A percentile compares a stretch with the other conserved stretches of the same genome.
phyloP scores from a whole-genome alignment of 2,797 vertebrate genomes.

The Spheniscus humboldti region DNA sequence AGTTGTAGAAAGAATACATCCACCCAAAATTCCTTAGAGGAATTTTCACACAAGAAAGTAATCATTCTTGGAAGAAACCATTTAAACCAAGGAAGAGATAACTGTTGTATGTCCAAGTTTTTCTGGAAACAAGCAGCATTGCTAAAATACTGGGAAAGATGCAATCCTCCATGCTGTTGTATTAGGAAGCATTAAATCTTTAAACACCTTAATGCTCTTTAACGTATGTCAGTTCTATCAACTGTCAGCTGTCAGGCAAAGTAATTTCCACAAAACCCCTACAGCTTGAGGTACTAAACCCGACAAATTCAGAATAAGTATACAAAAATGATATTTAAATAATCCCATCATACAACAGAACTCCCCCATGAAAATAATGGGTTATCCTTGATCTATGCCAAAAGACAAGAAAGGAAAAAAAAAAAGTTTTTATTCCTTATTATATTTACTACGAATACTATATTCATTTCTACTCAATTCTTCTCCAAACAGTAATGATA shows the following conservation, averaged over 20 bases:
- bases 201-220: not conserved
- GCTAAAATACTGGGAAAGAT: not conserved
- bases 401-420: not conserved
- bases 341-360: not conserved
- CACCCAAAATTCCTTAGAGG: not conserved
- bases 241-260: not conserved
- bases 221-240: not conserved
- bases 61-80: not conserved
- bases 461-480: not conserved
- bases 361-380: not conserved
- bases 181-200: not conserved
- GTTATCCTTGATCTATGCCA: not conserved
- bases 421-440: not conserved
- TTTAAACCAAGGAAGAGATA: not conserved
- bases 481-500: not conserved
- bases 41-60: not conserved
- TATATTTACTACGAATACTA: not conserved
- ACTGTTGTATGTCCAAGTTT: not conserved
- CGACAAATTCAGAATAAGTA: not conserved
- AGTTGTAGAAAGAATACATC: not conserved
- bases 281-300: not conserved
- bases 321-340: not conserved
- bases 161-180: not conserved
- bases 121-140: not conserved
- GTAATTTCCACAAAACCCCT: not conserved